Evolutionary conservation across 2,888 invertebrate species (phyloP), one percentile per base, ranked within the genome.

Genomic region (Drosophila paramelanica): DNA sequence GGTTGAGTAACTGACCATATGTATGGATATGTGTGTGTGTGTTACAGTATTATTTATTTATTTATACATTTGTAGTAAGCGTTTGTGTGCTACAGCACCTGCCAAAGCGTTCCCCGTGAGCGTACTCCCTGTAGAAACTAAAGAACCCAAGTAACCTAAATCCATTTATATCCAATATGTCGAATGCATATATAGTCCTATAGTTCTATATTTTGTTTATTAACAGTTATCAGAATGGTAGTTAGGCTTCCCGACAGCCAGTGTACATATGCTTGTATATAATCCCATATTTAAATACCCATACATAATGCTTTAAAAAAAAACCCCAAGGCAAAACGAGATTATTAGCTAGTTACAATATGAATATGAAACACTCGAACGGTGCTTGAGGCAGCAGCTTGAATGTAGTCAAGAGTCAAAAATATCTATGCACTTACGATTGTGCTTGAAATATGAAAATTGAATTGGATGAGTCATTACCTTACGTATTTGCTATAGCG

Each of bases 11-110:
- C 52, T 36, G 55, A 43, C 23, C 38, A 33, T 36, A 17, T 42
- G 31, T 20, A 25, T 47, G 49, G 45, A 27, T 42, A 39, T 57
- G 31, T 31, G 31, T 8, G 39, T 47, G 67, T 62, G 52, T 42
- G 61, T 66, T 47, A 59, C 83, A 82, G 81, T 82, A 88, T 82
- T 88, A 88, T 82, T 79, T 79, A 69, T 67, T 68, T 69, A 38
- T 53, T 39, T 68, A 20, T 42, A 43, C 57, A 27, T 56, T 14
- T 55, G n/a, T 62, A 61, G 67, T 73, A 55, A 57, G 59, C 47
- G 79, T 73, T 65, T 57, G 58, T 79, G 47, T 65, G 77, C 88
- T 85, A 84, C 75, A 73, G 47, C 77, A 79, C 89, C 85, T 85
- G 85, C 85, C 85, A 85, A 85, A 67, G 46, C 60, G 79, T 65